Percentiles rank a stretch among this genome's conserved stretches.
Evolutionary conservation across 1,140 invertebrate species (phyloP).

Genomic region (Apis cerana): DNA sequence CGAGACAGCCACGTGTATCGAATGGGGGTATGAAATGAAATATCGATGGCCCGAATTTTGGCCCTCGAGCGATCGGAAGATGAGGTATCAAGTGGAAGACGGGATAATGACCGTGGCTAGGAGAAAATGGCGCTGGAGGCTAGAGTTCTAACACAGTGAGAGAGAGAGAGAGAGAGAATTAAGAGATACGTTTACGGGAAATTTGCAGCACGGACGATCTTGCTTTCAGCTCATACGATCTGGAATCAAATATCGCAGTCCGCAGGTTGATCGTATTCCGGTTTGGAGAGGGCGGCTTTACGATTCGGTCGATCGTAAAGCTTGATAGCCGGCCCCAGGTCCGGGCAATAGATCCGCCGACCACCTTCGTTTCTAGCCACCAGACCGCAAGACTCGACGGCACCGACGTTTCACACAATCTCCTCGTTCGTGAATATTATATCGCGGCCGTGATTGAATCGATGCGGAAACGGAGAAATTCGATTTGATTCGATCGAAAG

Average conservation of each 20-base stretch:
- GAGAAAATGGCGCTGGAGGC: slow-evolving; percentile 22
- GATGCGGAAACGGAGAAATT: neutral
- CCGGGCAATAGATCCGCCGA: neutral
- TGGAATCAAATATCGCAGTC: slow-evolving; percentile 41
- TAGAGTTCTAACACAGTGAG: neutral
- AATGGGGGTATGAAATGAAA: slow-evolving; percentile 3
- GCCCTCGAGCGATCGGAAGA: slow-evolving; percentile 38
- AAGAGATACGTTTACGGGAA: slow-evolving; percentile 50
- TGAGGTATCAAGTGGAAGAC: slow-evolving; percentile 30
- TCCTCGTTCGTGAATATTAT: slow-evolving; percentile 51
- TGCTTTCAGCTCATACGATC: slow-evolving; percentile 41
- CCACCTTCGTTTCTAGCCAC: slow-evolving; percentile 14
- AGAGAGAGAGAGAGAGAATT: slow-evolving; percentile 33
- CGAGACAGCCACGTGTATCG: neutral
- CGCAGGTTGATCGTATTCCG: slow-evolving; percentile 20
- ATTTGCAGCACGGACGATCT: slow-evolving; percentile 42
- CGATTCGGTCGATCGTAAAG: slow-evolving; percentile 67
- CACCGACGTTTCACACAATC: slow-evolving; percentile 10
- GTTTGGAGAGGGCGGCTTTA: slow-evolving; percentile 44
- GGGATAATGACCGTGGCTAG: neutral
- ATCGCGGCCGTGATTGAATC: slow-evolving; percentile 53
- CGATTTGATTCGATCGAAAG: neutral
- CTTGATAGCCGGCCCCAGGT: slow-evolving; percentile 46
- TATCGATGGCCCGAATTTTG: slow-evolving; percentile 35
- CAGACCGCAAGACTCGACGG: slow-evolving; percentile 2